Evolutionary conservation across 2,888 invertebrate genomes (phyloP).

Genomic region (Schizaphis graminum): DNA sequence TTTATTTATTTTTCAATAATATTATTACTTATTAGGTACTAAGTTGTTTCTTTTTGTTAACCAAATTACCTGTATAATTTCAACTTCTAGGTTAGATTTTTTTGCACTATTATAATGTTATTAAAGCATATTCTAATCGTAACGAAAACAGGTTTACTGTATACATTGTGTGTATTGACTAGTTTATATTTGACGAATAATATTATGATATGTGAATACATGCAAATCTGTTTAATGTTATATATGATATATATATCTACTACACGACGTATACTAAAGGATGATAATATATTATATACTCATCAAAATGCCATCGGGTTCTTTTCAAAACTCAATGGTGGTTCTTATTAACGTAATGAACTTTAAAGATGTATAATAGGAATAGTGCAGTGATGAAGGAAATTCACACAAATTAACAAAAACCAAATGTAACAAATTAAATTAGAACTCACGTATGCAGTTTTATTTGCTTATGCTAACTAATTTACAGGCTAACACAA

Average conservation of each 20-base stretch:
- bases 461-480: conserved; percentile 40
- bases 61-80: neutral
- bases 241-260: neutral
- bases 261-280: neutral
- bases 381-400: neutral
- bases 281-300: neutral
- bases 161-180: neutral
- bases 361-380: neutral
- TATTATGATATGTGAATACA: conserved; percentile 2
- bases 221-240: conserved; percentile 2
- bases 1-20: neutral
- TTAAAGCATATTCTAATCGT: neutral
- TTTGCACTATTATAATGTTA: neutral
- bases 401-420: neutral
- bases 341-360: conserved; percentile 25
- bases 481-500: conserved; percentile 25
- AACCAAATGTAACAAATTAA: conserved; percentile 39
- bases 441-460: neutral
- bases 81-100: neutral
- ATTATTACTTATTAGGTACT: neutral
- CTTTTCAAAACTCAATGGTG: neutral
- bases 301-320: neutral
- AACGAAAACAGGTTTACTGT: neutral
- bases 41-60: neutral
- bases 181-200: neutral